These are phyloP conservation scores for Tenualosa thibaudeaui DNA, from an alignment of 2,797 vertebrate species.

Conservation along the genomic window DNA sequence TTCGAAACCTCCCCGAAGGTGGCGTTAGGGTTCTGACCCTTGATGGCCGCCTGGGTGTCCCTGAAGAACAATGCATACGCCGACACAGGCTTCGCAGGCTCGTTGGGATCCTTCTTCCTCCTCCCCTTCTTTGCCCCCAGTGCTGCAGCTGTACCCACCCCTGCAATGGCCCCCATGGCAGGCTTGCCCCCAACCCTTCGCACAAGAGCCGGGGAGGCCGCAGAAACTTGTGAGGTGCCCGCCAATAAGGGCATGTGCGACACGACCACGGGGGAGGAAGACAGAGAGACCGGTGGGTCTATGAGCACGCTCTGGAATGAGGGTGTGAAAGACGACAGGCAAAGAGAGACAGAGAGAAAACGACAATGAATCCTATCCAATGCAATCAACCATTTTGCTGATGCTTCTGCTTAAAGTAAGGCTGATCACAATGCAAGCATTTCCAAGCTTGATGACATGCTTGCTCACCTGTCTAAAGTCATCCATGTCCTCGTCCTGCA, in stretches of 20 bases:
- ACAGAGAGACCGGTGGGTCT: conserved; percentile 72
- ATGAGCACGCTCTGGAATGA: conserved; percentile 73
- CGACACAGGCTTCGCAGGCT: conserved; percentile 89
- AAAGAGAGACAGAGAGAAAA: neutral
- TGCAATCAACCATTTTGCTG: neutral
- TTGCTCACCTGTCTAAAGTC: conserved; percentile 81
- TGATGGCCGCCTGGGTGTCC: conserved; percentile 91
- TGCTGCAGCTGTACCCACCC: conserved; percentile 13
- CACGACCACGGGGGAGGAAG: conserved; percentile 65
- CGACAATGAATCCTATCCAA: neutral
- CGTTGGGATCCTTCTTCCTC: conserved; percentile 88
- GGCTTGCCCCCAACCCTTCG: conserved; percentile 44
- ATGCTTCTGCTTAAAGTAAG: neutral
- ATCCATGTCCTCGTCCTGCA: conserved; percentile 87
- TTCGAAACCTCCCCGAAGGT: conserved; percentile 91
- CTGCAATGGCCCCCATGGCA: conserved; percentile 26
- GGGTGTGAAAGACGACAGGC: neutral
- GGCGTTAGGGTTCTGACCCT: conserved; percentile 90
- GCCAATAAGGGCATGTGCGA: conserved; percentile 67
- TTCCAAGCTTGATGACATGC: neutral
- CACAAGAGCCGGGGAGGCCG: conserved; percentile 33
- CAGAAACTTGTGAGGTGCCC: conserved; percentile 51
- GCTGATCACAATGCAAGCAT: neutral
- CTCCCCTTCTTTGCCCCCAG: conserved; percentile 60
- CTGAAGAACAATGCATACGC: conserved; percentile 91